These are phyloP conservation scores for Drosophila diplacantha DNA, from an alignment of 2,888 invertebrate species.

Conservation along the genomic window DNA sequence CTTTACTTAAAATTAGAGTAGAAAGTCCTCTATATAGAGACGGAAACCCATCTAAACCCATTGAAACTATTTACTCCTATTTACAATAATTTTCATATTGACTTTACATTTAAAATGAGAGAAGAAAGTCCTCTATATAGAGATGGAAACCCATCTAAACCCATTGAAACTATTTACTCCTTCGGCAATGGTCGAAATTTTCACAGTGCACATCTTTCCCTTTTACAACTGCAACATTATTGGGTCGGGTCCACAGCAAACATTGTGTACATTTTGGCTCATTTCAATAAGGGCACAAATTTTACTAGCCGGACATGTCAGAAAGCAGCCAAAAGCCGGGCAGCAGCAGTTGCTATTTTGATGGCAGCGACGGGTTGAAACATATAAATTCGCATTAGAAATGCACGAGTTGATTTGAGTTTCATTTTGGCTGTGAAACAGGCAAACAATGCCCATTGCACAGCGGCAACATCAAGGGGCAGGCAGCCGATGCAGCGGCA, in stretches of 20 bases:
- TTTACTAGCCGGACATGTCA: conserved; percentile 54
- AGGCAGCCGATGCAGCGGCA: conserved; percentile 8
- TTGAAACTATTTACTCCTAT: too few relatives aligned
- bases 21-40: too few relatives aligned
- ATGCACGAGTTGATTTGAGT: conserved; percentile 76
- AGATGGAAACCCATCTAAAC: too few relatives aligned
- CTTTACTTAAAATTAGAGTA: background rate
- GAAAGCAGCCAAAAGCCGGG: conserved; percentile 14
- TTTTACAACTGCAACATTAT: conserved; percentile 9
- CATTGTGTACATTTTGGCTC: conserved; percentile 12
- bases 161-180: too few relatives aligned
- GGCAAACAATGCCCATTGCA: conserved; percentile 65
- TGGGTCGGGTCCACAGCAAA: conserved; percentile 9
- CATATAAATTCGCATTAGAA: conserved; percentile 76
- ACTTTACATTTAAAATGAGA: too few relatives aligned
- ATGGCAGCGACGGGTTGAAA: conserved; percentile 59
- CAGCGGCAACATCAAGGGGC: conserved; percentile 16
- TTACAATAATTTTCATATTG: too few relatives aligned
- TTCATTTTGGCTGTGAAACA: conserved; percentile 67
- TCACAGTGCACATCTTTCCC: conserved; percentile 2
- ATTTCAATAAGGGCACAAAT: conserved; percentile 63
- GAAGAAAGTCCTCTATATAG: too few relatives aligned
- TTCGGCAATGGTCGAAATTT: background rate
- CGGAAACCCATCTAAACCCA: too few relatives aligned
- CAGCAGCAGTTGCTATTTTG: conserved; percentile 37